Base-by-base conservation (phyloP, 2,888 invertebrate genomes). In the Nemapogon koenigi region DNA sequence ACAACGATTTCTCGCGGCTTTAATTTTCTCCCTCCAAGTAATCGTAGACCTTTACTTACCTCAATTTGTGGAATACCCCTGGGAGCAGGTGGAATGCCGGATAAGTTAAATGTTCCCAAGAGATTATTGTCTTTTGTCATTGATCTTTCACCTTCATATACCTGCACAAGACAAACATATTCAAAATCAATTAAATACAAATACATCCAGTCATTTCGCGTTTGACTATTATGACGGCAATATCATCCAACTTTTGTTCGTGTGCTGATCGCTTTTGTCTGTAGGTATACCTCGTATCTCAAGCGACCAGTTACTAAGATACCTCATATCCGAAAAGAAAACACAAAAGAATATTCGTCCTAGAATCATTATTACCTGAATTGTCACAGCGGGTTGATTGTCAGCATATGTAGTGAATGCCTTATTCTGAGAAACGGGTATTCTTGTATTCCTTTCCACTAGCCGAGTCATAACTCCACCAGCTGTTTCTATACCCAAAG, bases 121-220 rank as follows among this genome's bases (percentile, higher is more conserved):
- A 91, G 69, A 54, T 95, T 93, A 61, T 95, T 95, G 57, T 95
- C 94, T 60, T 86, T 93, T 6, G 94, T 94, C 91, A 94, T 89
- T 14, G 91, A 88, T 42, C 94, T 80, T 66, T 93, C 92, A 16
- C 93, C 92, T 70, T 94, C 93, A 53, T 86, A 91, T 2, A 92
- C 89, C 81, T 82, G 48, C n/a, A n/a, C n/a, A n/a, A n/a, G n/a
- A n/a, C n/a, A n/a, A n/a, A n/a, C n/a, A n/a, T n/a, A n/a, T n/a
- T n/a, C n/a, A n/a, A n/a, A n/a, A n/a, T n/a, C n/a, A n/a, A n/a
- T n/a, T n/a, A n/a, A n/a, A n/a, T n/a, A n/a, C n/a, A n/a, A n/a
- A n/a, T n/a, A n/a, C n/a, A n/a, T n/a, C n/a, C n/a, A n/a, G n/a
- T n/a, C n/a, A n/a, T n/a, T n/a, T n/a, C n/a, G n/a, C n/a, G n/a